phyloP scores from a whole-genome alignment of 2,888 invertebrate species.

The Thera britannica region DNA sequence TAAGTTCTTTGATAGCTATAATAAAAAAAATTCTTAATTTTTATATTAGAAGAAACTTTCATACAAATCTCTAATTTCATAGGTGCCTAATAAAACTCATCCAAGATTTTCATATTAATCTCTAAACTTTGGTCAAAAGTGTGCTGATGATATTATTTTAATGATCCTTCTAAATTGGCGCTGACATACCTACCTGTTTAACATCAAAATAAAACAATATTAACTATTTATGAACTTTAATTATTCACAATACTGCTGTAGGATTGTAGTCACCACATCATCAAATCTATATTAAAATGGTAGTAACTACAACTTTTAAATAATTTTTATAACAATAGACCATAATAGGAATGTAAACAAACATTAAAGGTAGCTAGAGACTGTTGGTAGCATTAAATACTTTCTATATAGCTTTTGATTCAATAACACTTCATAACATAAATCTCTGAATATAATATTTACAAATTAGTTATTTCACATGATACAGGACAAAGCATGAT shows the following conservation, averaged over 20 bases:
- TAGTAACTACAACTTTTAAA: constrained; percentile 32
- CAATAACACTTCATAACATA: constrained; percentile 39
- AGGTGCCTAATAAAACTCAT: too few relatives aligned
- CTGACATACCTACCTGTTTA: too few relatives aligned
- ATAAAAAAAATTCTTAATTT: too few relatives aligned
- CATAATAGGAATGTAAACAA: constrained; percentile 52
- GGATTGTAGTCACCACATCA: constrained; percentile 42
- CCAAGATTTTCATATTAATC: too few relatives aligned
- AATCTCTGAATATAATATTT: constrained; percentile 39
- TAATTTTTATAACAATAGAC: constrained; percentile 43
- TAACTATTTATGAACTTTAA: constrained; percentile 56
- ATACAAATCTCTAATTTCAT: too few relatives aligned
- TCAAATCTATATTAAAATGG: constrained; percentile 36
- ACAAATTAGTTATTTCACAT: constrained; percentile 34
- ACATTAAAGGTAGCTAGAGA: constrained; percentile 21
- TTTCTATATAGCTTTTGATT: constrained; percentile 36
- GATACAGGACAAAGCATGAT: constrained; percentile 29
- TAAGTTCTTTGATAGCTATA: too few relatives aligned
- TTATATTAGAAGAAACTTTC: too few relatives aligned
- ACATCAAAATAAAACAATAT: constrained; percentile 26
- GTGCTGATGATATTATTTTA: too few relatives aligned
- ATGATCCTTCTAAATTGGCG: too few relatives aligned
- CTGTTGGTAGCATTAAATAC: constrained; percentile 20
- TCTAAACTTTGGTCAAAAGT: too few relatives aligned
- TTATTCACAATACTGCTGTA: constrained; percentile 71